Conservation (phyloP, 2,888 invertebrate species). For the Euplexia lucipara region DNA sequence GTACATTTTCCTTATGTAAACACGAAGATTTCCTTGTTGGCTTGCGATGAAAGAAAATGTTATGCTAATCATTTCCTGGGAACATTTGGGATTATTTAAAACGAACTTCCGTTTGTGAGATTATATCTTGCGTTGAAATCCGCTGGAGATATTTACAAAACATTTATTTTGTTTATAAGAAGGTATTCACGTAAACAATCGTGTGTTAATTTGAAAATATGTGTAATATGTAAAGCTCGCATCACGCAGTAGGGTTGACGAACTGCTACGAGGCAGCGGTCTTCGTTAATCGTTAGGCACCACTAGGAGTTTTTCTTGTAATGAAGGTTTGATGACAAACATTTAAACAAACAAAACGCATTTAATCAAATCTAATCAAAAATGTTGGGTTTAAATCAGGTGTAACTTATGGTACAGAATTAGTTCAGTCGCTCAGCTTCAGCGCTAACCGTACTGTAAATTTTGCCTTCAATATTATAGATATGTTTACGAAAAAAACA, state of each 20-base stretch:
- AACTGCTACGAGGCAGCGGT: too few relatives aligned
- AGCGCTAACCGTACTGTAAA: too few relatives aligned
- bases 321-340: too few relatives aligned
- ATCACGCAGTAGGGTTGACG: not conserved
- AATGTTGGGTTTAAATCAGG: too few relatives aligned
- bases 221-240: not conserved
- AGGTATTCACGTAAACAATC: conserved; percentile 16
- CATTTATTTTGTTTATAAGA: conserved; percentile 46
- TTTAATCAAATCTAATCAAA: too few relatives aligned
- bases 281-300: too few relatives aligned
- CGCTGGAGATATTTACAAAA: conserved; percentile 49
- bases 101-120: conserved; percentile 42
- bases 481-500: too few relatives aligned
- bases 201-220: not conserved
- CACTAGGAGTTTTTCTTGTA: too few relatives aligned
- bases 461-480: too few relatives aligned
- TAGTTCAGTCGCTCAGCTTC: too few relatives aligned
- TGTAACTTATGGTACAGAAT: too few relatives aligned
- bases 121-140: conserved; percentile 31
- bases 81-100: conserved; percentile 56
- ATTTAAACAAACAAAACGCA: too few relatives aligned
- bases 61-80: conserved; percentile 55
- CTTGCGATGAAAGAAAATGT: conserved; percentile 52
- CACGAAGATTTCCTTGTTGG: conserved; percentile 48
- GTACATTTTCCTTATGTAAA: conserved; percentile 35